Base-by-base conservation (phyloP, 1,140 invertebrate genomes). In the Kradibia gibbosae region DNA sequence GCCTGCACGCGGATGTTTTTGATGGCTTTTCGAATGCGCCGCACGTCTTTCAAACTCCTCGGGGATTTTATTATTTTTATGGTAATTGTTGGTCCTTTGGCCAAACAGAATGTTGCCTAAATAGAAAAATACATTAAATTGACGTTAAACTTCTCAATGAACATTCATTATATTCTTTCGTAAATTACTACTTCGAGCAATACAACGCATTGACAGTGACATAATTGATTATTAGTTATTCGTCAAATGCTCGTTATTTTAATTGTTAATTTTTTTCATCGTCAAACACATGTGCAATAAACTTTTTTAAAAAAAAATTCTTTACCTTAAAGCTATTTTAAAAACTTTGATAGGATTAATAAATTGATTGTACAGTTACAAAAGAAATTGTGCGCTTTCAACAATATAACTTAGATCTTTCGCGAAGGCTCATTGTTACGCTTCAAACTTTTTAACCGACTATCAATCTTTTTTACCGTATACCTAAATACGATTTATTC, bases 331-430 rank as follows among this genome's bases (percentile, higher is more conserved):
- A n/a, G n/a, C n/a, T n/a, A n/a, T n/a, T n/a, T n/a, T n/a, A n/a
- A n/a, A n/a, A n/a, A n/a, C n/a, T n/a, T n/a, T n/a, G n/a, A n/a
- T n/a, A n/a, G n/a, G n/a, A n/a, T n/a, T n/a, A n/a, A n/a, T n/a
- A n/a, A n/a, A n/a, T n/a, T n/a, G n/a, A n/a, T n/a, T n/a, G n/a
- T n/a, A n/a, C n/a, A n/a, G n/a, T n/a, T n/a, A 53, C 53, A 39
- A 57, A 62, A 60, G 36, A 25, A 76, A 31, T 45, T 57, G 28
- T 62, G 39, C 48, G 57, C 22, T 45, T 76, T 76, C 39, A 36
- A 45, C 39, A 71, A 5, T 42, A 5, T 67, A 20, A 22, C 36
- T 67, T 34, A 42, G 42, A 1, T 42, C 20, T 3, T 39, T 25
- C n/a, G n/a, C 10, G 7, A n/a, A 65, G 31, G 62, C 36, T 65